A percentile compares a stretch with the other conserved stretches of the same genome.
phyloP scores from a whole-genome alignment of 2,797 vertebrate genomes.

The Myotis daubentonii region DNA sequence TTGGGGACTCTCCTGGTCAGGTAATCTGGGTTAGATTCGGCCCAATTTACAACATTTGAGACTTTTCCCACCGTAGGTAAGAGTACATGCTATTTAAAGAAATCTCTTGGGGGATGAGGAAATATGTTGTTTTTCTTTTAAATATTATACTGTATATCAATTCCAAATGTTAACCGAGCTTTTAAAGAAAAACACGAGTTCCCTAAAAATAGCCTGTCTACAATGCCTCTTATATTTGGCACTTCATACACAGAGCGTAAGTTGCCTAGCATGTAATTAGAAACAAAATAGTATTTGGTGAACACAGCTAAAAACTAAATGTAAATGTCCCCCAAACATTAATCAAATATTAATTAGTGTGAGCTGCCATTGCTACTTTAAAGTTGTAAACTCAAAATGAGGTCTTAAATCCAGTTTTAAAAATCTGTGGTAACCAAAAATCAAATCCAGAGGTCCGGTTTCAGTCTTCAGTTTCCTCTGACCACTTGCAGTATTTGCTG shows the following conservation, averaged over 20 bases:
- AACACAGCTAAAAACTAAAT: slow-evolving; percentile 54
- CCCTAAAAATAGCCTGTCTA: slow-evolving; percentile 79
- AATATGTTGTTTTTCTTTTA: slow-evolving; percentile 80
- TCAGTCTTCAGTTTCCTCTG: neutral
- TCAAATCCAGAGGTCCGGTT: slow-evolving; percentile 15
- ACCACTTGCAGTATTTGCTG: neutral
- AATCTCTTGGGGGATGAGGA: slow-evolving; percentile 78
- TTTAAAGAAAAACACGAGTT: slow-evolving; percentile 78
- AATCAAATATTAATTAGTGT: slow-evolving; percentile 49
- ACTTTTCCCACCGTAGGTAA: slow-evolving; percentile 75
- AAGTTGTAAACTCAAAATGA: slow-evolving; percentile 7
- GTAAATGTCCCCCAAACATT: slow-evolving; percentile 34
- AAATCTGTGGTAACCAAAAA: slow-evolving; percentile 47
- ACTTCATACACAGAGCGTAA: slow-evolving; percentile 54
- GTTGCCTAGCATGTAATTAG: slow-evolving; percentile 59
- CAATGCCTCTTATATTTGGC: slow-evolving; percentile 63
- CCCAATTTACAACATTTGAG: slow-evolving; percentile 73
- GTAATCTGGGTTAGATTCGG: slow-evolving; percentile 75
- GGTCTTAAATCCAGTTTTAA: neutral
- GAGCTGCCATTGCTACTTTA: neutral
- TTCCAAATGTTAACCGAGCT: slow-evolving; percentile 77
- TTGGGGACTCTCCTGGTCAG: slow-evolving; percentile 73
- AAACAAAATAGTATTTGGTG: slow-evolving; percentile 68
- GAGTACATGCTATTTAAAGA: slow-evolving; percentile 80
- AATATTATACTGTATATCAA: slow-evolving; percentile 78